Evolutionary conservation across 2,888 invertebrate genomes (phyloP).

Genomic region (Hybos culiciformis): DNA sequence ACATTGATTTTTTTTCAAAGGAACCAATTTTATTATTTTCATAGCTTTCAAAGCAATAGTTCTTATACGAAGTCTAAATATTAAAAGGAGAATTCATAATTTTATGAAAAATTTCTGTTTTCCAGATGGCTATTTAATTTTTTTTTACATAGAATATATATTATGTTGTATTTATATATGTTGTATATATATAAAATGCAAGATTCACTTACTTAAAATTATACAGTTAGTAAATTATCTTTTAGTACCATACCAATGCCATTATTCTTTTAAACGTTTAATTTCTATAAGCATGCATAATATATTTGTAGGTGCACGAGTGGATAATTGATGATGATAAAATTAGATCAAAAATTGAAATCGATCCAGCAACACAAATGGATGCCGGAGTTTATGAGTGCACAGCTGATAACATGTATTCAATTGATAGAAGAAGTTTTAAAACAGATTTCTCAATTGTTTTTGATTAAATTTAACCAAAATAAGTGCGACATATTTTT

Average conservation of each 20-base stretch:
- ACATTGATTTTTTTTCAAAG: too few relatives aligned
- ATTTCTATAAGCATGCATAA: background rate
- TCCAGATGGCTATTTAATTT: too few relatives aligned
- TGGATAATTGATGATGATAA: constrained; percentile 71
- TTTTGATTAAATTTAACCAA: constrained; percentile 62
- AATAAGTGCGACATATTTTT: too few relatives aligned
- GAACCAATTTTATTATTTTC: too few relatives aligned
- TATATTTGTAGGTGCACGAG: constrained; percentile 59
- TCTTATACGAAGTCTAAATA: too few relatives aligned
- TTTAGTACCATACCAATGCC: constrained; percentile 1
- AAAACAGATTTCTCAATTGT: constrained; percentile 87
- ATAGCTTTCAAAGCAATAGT: too few relatives aligned
- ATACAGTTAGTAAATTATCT: constrained; percentile 3
- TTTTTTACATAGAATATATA: too few relatives aligned
- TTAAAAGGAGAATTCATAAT: too few relatives aligned
- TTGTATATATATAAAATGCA: too few relatives aligned
- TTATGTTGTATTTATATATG: too few relatives aligned
- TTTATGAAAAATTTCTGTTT: too few relatives aligned
- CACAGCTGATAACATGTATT: constrained; percentile 87
- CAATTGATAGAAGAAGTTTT: constrained; percentile 78
- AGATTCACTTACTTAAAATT: too few relatives aligned
- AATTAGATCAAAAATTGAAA: constrained; percentile 85
- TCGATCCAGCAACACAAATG: constrained; percentile 91
- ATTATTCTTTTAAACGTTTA: background rate
- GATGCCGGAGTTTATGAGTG: constrained; percentile 92